Percentiles rank a stretch among this genome's conserved stretches.
phyloP scores from a whole-genome alignment of 1,140 invertebrate genomes.

The Metaphire vulgaris region DNA sequence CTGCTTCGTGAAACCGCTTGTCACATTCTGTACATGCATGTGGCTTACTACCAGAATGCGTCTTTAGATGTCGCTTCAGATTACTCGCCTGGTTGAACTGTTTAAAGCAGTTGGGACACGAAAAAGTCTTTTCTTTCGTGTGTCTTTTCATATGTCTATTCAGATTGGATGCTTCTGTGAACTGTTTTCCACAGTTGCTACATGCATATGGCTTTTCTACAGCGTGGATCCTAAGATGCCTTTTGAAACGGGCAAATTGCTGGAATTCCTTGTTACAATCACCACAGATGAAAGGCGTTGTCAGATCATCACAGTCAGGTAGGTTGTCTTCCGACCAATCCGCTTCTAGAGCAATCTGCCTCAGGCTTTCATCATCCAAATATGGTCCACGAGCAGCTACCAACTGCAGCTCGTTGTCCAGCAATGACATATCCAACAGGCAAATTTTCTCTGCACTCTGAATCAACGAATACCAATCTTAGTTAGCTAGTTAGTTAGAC shows the following conservation, averaged over 20 bases:
- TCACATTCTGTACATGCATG: conserved; percentile 99
- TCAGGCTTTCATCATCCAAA: background rate
- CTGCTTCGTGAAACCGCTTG: conserved; percentile 97
- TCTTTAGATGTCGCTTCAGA: conserved; percentile 16
- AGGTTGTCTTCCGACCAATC: background rate
- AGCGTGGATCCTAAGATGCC: conserved; percentile 55
- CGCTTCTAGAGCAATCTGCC: background rate
- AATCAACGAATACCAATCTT: no score
- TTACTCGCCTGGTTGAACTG: conserved; percentile 9
- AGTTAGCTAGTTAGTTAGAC: no score
- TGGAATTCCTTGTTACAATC: conserved; percentile 15
- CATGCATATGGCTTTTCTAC: conserved; percentile 82
- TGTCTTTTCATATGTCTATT: conserved; percentile 16
- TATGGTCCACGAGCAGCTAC: background rate
- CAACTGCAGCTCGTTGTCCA: background rate
- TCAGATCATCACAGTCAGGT: background rate
- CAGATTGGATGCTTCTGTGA: conserved; percentile 17
- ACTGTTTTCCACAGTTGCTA: conserved; percentile 72
- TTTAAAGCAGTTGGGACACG: conserved; percentile 17
- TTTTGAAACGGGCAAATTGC: conserved; percentile 11
- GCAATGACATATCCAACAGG: background rate
- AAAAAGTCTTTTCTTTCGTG: conserved; percentile 10
- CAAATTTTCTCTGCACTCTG: no score
- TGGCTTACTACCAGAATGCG: conserved; percentile 19
- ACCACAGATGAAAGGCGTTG: background rate